phyloP scores from a whole-genome alignment of 2,888 invertebrate species.

The Heliconius erato region DNA sequence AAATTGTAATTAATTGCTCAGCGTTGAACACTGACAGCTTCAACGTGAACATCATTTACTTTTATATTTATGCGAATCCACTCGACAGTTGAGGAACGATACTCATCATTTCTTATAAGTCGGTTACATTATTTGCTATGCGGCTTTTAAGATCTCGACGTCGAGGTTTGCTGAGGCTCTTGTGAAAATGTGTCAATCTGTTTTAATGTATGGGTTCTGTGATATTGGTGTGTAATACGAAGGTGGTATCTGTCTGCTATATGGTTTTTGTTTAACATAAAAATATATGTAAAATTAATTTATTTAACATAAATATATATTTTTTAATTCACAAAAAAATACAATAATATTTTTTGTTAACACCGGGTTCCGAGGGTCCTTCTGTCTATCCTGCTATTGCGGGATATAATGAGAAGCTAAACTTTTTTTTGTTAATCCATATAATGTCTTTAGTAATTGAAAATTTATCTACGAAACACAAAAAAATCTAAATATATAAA shows the following conservation, averaged over 20 bases:
- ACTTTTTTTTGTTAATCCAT: background rate
- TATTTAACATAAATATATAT: no score
- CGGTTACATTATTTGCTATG: constrained; percentile 43
- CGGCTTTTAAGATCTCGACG: constrained; percentile 28
- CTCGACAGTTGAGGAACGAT: constrained; percentile 76
- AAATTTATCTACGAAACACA: background rate
- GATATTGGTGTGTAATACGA: background rate
- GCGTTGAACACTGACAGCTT: constrained; percentile 74
- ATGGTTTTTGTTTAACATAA: no score
- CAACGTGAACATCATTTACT: constrained; percentile 79
- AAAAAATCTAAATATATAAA: background rate
- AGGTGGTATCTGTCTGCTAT: background rate
- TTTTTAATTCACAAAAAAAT: no score
- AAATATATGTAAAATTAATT: no score
- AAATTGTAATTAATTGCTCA: constrained; percentile 82
- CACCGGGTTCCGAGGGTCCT: no score
- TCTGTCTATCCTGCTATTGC: no score
- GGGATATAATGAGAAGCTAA: background rate
- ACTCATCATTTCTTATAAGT: constrained; percentile 68
- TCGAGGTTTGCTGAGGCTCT: constrained; percentile 8
- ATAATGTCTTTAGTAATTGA: background rate
- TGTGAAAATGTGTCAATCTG: constrained; percentile 23
- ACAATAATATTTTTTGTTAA: no score
- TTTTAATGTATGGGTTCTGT: constrained; percentile 18
- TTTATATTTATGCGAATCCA: constrained; percentile 81